A percentile compares a stretch with the other conserved stretches of the same genome.
phyloP scores from a whole-genome alignment of 2,113 vertebrate genomes.

The Lontra canadensis region DNA sequence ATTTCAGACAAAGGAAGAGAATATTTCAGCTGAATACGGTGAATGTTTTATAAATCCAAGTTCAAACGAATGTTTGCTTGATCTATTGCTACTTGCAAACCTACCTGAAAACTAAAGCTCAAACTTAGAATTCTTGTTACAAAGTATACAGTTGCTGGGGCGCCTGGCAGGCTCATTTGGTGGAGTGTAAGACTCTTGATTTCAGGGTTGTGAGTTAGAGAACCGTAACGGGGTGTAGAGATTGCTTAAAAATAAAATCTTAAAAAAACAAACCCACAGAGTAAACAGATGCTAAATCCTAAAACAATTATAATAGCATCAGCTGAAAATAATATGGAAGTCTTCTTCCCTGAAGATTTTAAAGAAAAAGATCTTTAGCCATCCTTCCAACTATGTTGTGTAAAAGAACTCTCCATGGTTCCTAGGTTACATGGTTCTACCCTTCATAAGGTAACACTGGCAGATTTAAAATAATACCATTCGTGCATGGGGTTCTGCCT shows the following conservation, averaged over 20 bases:
- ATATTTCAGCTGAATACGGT: background rate
- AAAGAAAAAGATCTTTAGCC: background rate
- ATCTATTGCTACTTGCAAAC: constrained; percentile 40
- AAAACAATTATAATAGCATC: background rate
- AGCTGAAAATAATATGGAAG: background rate
- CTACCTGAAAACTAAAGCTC: constrained; percentile 25
- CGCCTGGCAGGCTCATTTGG: background rate
- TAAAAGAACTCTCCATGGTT: background rate
- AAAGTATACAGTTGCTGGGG: background rate
- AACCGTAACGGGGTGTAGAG: background rate
- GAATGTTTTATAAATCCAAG: background rate
- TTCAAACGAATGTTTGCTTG: background rate
- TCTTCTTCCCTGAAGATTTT: constrained; percentile 11
- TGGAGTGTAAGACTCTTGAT: background rate
- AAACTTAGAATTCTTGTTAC: background rate
- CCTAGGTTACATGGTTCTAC: background rate
- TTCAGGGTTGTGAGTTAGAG: background rate
- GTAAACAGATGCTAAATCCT: background rate
- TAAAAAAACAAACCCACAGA: background rate
- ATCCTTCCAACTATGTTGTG: background rate
- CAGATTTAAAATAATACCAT: background rate
- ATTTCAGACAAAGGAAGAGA: constrained; percentile 36
- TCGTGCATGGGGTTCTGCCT: background rate
- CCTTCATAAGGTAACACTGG: background rate
- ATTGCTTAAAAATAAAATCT: background rate